Percentiles rank a stretch among this genome's conserved stretches.
phyloP scores from a whole-genome alignment of 2,797 vertebrate genomes.

The Sebastolobus alascanus region DNA sequence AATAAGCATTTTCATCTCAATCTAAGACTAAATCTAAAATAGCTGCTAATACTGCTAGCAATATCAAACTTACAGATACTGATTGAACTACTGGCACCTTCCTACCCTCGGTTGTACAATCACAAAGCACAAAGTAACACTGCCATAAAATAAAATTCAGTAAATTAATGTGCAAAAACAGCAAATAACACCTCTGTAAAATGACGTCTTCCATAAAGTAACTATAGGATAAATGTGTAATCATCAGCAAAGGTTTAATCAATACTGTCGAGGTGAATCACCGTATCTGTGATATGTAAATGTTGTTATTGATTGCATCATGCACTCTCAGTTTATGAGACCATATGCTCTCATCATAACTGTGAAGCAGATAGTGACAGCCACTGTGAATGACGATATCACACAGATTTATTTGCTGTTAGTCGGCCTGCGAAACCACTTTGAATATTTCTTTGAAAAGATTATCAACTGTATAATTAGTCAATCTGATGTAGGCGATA shows the following conservation, averaged over 20 bases:
- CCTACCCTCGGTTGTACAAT: background rate
- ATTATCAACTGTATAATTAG: conserved; percentile 41
- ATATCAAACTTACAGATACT: background rate
- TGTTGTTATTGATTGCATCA: conserved; percentile 35
- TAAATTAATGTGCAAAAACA: background rate
- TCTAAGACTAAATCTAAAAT: no score
- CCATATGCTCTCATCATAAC: conserved; percentile 42
- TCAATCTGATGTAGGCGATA: conserved; percentile 30
- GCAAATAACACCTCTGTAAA: background rate
- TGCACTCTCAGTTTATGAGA: conserved; percentile 22
- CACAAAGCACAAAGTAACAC: background rate
- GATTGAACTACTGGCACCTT: background rate
- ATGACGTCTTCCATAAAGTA: background rate
- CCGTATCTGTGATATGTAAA: conserved; percentile 29
- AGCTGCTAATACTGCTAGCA: background rate
- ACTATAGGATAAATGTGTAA: background rate
- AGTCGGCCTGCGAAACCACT: conserved; percentile 26
- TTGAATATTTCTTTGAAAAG: conserved; percentile 44
- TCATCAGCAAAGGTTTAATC: background rate
- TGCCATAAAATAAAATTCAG: background rate
- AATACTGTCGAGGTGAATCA: background rate
- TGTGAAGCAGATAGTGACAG: conserved; percentile 54
- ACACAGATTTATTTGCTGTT: conserved; percentile 14
- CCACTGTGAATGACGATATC: conserved; percentile 22
- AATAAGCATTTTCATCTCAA: no score